Evolutionary conservation across 2,113 vertebrate species (phyloP).

Genomic region (Xyliphius kryptos): DNA sequence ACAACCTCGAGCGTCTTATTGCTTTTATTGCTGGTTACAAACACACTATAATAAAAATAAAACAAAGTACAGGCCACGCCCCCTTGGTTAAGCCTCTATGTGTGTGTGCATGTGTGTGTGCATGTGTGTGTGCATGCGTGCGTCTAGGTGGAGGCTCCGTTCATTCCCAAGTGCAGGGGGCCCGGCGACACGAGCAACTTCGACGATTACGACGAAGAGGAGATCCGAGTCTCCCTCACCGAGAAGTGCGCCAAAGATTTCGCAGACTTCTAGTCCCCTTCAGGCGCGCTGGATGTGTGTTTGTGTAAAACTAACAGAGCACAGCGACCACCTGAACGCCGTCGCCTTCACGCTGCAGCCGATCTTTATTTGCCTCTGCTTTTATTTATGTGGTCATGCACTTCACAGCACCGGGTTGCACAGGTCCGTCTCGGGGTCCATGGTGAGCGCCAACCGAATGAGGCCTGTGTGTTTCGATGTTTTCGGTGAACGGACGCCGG

Average conservation of each 20-base stretch:
- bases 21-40: too few species aligned
- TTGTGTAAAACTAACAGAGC: slow-evolving; percentile 51
- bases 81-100: not conserved
- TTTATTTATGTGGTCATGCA: too few species aligned
- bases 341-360: slow-evolving; percentile 59
- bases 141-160: slow-evolving; percentile 80
- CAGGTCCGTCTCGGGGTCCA: too few species aligned
- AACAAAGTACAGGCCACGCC: not conserved
- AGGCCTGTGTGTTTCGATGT: slow-evolving; percentile 26
- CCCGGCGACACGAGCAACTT: slow-evolving; percentile 92
- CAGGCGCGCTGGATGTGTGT: slow-evolving; percentile 47
- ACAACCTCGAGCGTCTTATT: too few species aligned
- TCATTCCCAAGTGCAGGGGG: slow-evolving; percentile 89
- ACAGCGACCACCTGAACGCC: slow-evolving; percentile 34
- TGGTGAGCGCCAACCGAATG: not conserved
- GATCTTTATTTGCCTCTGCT: too few species aligned
- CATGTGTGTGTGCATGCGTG: slow-evolving; percentile 7
- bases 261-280: slow-evolving; percentile 72
- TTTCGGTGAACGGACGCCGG: slow-evolving; percentile 9
- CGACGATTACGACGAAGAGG: slow-evolving; percentile 89
- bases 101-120: slow-evolving; percentile 4
- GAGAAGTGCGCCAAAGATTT: slow-evolving; percentile 92
- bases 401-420: too few species aligned
- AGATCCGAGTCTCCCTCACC: slow-evolving; percentile 80
- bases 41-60: too few species aligned